phyloP scores from a whole-genome alignment of 2,113 vertebrate species.

The cat (Felis catus) region F.catus_Fca126_mat1.0 CM031419.1:96591001-96591500 shows the following conservation, averaged over 20 bases:
- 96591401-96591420: not conserved
- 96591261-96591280: too few species aligned
- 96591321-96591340: too few species aligned
- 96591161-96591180: too few species aligned
- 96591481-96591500: not conserved
- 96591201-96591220: too few species aligned
- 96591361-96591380: not conserved
- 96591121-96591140: not conserved
- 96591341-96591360: not conserved
- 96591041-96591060: not conserved
- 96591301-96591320: too few species aligned
- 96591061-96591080: not conserved
- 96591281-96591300: too few species aligned
- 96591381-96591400: not conserved
- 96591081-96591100: not conserved
- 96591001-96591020: not conserved
- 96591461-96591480: not conserved
- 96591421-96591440: constrained; percentile 1
- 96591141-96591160: not conserved
- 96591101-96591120: not conserved
- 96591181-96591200: too few species aligned
- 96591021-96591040: not conserved
- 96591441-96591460: not conserved
- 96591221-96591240: too few species aligned
- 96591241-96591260: too few species aligned